phyloP scores from a whole-genome alignment of 2,888 invertebrate species.

The Agrochola litura region DNA sequence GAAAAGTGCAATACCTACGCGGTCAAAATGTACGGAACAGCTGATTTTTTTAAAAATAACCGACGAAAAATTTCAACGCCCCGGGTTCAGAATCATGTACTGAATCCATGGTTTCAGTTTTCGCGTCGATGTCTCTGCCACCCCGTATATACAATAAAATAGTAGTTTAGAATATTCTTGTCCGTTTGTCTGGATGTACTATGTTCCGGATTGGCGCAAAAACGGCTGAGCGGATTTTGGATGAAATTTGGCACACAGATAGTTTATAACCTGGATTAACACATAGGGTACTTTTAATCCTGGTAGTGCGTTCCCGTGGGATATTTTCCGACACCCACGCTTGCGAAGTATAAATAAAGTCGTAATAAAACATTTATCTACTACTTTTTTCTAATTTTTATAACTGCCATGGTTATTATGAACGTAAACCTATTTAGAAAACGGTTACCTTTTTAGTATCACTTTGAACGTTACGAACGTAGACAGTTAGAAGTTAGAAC shows the following conservation, averaged over 20 bases:
- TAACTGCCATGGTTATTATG: not conserved
- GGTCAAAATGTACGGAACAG: too few species aligned
- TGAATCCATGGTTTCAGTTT: too few species aligned
- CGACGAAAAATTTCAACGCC: too few species aligned
- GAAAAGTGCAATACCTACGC: too few species aligned
- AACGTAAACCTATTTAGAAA: not conserved
- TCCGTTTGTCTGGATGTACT: not conserved
- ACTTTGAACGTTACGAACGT: slow-evolving; percentile 17
- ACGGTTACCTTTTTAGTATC: not conserved
- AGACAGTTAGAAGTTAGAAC: slow-evolving; percentile 25
- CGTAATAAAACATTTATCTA: not conserved
- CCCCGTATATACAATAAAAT: not conserved
- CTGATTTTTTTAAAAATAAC: too few species aligned
- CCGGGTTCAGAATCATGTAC: too few species aligned
- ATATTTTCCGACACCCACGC: not conserved
- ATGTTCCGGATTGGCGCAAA: not conserved
- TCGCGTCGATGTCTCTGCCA: too few species aligned
- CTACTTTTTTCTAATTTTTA: not conserved
- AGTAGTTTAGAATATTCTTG: not conserved
- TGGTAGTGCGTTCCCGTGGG: not conserved
- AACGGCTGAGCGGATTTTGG: not conserved
- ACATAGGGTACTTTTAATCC: not conserved
- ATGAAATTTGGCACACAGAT: not conserved
- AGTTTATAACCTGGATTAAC: not conserved
- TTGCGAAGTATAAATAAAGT: not conserved